Percentiles rank a stretch among this genome's conserved stretches.
Evolutionary conservation across 2,797 vertebrate genomes (phyloP).

Genomic region (Myotis daubentonii): DNA sequence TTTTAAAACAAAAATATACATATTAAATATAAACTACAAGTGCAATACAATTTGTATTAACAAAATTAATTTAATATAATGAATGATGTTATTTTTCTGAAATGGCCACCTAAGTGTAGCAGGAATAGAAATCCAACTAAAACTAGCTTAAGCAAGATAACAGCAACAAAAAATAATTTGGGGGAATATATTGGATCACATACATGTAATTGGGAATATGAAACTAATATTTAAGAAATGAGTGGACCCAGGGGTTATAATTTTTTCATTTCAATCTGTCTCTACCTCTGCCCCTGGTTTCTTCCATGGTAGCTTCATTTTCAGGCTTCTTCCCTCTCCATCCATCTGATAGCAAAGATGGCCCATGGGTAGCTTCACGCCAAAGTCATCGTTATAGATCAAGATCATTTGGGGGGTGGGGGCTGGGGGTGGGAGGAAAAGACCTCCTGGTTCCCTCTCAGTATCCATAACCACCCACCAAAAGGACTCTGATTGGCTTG

Average conservation of each 20-base stretch:
- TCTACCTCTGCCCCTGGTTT: neutral
- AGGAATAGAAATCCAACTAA: neutral
- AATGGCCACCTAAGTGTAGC: neutral
- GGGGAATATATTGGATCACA: neutral
- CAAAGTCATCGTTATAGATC: neutral
- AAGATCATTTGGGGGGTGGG: neutral
- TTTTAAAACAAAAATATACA: neutral
- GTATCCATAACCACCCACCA: neutral
- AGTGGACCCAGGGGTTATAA: neutral
- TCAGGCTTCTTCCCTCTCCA: neutral
- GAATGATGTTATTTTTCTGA: constrained; percentile 1
- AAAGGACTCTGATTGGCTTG: neutral
- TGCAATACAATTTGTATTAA: neutral
- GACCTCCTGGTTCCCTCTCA: neutral
- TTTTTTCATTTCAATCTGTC: constrained; percentile 6
- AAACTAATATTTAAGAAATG: constrained; percentile 19
- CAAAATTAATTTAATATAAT: constrained; percentile 8
- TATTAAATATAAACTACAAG: neutral
- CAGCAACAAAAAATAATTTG: neutral
- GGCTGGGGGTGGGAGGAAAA: neutral
- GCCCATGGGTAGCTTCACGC: neutral
- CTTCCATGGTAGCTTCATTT: neutral
- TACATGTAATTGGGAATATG: neutral
- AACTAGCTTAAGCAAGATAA: neutral
- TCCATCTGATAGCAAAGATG: neutral